Base-by-base conservation (phyloP, 2,113 vertebrate genomes). In the Callopanchax toddi region DNA sequence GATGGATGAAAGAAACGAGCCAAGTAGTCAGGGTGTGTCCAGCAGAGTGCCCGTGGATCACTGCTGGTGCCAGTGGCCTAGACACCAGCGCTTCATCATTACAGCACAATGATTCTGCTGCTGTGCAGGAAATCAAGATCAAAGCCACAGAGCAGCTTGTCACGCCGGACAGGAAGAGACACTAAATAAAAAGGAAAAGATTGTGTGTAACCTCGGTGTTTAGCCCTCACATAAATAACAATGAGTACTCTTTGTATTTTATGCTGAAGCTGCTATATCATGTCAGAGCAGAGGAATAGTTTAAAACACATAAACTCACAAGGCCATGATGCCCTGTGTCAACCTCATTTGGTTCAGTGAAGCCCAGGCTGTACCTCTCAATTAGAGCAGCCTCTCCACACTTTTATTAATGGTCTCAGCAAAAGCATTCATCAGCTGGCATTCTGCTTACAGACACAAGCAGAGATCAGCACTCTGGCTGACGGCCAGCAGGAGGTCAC, bases 371-470 rank as follows among this genome's bases (percentile, higher is more conserved):
- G 64, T 52, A 51, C 54, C 45, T 73, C 71, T 84, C 75, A 86
- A 79, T 90, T 85, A 85, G 44, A 72, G 60, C 68, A 8, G 71
- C 73, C 58, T 80, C 73, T 68, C 54, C 37, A 64, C 70, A 65
- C 56, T 40, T 82, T 86, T 89, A 90, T 87, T 88, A 87, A 90
- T 74, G 84, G 81, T 42, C 34, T 9, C 79, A 73, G 66, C 54
- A 77, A 74, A 81, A 73, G 68, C 74, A 79, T 83, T 71, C 67
- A 85, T 89, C 83, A 82, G 76, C 67, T 64, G 29, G 37, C 51
- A 69, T 83, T 89, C 77, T 90, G 82, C 87, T 86, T 84, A 88
- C 75, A 61, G 76, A 89, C 71, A 50, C 76, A 55, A 70, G 79
- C 71, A 46, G 69, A 60, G 62, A 82, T 74, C 32, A 58, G 60